Evolutionary conservation across 2,797 vertebrate genomes (phyloP).

Genomic region (Hypotaenidia okinawae): DNA sequence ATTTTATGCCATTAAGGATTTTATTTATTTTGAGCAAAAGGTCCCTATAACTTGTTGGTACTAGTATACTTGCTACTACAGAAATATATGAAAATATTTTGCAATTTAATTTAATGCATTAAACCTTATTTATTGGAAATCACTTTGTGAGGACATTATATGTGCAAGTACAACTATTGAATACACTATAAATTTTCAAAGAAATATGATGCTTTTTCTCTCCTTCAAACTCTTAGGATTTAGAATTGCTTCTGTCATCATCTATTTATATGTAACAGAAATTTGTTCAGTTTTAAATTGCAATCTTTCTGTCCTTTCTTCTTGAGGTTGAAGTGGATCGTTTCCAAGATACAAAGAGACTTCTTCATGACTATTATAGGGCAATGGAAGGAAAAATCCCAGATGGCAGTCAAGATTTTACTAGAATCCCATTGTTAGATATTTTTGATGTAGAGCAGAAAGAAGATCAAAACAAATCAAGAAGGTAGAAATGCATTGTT

Average conservation of each 20-base stretch:
- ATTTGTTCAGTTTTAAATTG: not conserved
- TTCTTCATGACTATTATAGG: constrained; percentile 88
- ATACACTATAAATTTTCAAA: not conserved
- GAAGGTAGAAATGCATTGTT: constrained; percentile 35
- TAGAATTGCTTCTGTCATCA: not conserved
- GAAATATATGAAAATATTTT: not conserved
- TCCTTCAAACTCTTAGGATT: not conserved
- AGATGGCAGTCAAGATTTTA: constrained; percentile 63
- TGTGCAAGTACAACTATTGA: not conserved
- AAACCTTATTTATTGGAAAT: not conserved
- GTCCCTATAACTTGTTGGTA: not conserved
- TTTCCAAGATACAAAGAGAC: constrained; percentile 84
- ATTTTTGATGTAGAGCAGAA: constrained; percentile 37
- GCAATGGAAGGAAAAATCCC: constrained; percentile 80
- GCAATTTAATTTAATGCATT: not conserved
- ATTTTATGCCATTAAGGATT: not conserved
- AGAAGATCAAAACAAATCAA: constrained; percentile 13
- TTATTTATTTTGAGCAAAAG: not conserved
- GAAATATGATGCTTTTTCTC: not conserved
- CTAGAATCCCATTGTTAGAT: constrained; percentile 80
- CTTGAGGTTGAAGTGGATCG: constrained; percentile 88
- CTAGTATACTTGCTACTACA: not conserved
- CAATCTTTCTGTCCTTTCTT: not conserved
- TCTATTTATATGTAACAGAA: not conserved
- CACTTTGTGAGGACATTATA: not conserved